Evolutionary conservation across 2,888 invertebrate genomes (phyloP), one percentile per base, ranked within the genome.

Genomic region (Heliconius ethilla): DNA sequence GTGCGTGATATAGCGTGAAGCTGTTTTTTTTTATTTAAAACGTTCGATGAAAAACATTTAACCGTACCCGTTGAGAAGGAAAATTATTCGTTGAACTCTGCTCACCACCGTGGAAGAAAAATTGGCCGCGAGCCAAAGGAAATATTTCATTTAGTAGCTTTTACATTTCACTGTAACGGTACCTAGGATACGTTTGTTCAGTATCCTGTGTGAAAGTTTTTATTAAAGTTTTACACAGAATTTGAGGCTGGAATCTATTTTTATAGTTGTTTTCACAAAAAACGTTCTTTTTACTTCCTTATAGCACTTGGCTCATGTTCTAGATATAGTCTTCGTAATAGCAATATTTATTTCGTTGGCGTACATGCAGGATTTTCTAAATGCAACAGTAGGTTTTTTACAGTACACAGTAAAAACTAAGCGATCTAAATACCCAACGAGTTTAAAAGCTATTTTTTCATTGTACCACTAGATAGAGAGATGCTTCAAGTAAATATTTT

Each of bases 71-170:
- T 78, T 75, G 81, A 77, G 74, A 77, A 77, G 70, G 81, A 81
- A 78, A 82, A 82, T 82, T 82, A 82, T 82, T 79, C 81, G 81
- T 77, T 78, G 78, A 81, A 81, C 78, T 78, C 69, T 77, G 81
- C 70, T 75, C 78, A 78, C 75, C 69, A 51, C 69, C 73, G 78
- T 75, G 79, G 78, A 80, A 78, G 81, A 79, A 81, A 78, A 75
- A 81, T 79, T 81, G 81, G 81, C 77, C 40, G 29, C 37, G 59
- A 25, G 79, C 81, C 81, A 82, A 74, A 78, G 78, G 79, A 78
- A 79, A 81, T 82, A 79, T 81, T 82, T 82, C 81, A 82, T 81
- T 81, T 75, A 67, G 78, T 78, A 70, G 70, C 77, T 80, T 82
- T 81, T 78, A 77, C 76, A 75, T 78, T 77, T 69, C 75, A 67